A percentile compares a stretch with the other conserved stretches of the same genome.
Evolutionary conservation across 2,113 vertebrate genomes (phyloP).

Genomic region (Miniopterus natalensis): DNA sequence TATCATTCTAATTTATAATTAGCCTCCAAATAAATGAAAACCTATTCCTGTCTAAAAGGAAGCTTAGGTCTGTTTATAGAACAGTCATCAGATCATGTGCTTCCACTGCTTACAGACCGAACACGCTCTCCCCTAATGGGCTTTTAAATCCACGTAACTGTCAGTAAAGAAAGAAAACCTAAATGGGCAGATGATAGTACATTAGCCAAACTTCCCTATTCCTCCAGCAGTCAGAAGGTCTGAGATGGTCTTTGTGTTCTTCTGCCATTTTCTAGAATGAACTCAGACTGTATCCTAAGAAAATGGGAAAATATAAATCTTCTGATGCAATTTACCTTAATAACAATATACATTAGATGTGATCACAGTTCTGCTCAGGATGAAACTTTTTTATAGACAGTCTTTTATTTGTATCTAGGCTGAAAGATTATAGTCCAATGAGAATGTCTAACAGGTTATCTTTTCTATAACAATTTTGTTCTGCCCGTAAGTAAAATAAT

Average conservation of each 20-base stretch:
- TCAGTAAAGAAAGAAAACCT: conserved; percentile 2
- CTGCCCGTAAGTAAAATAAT: conserved; percentile 70
- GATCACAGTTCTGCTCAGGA: conserved; percentile 69
- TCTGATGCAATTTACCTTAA: conserved; percentile 66
- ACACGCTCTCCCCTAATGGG: neutral
- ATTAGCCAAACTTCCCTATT: conserved; percentile 26
- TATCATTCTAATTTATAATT: conserved; percentile 77
- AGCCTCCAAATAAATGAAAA: conserved; percentile 77
- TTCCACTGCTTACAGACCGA: conserved; percentile 16
- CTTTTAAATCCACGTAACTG: neutral
- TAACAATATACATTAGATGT: conserved; percentile 76
- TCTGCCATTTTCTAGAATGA: conserved; percentile 71
- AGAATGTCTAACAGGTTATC: conserved; percentile 32
- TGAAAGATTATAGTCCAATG: conserved; percentile 9
- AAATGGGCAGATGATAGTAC: neutral
- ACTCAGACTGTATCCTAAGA: conserved; percentile 63
- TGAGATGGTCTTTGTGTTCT: conserved; percentile 61
- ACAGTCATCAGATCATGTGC: conserved; percentile 30
- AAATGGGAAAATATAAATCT: conserved; percentile 53
- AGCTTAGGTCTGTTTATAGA: conserved; percentile 64
- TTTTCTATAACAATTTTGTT: conserved; percentile 76
- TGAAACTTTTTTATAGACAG: conserved; percentile 67
- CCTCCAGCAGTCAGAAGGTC: neutral
- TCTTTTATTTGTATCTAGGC: conserved; percentile 14
- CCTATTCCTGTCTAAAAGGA: conserved; percentile 55